phyloP scores from a whole-genome alignment of 2,797 vertebrate species.

The Vireo griseus region DNA sequence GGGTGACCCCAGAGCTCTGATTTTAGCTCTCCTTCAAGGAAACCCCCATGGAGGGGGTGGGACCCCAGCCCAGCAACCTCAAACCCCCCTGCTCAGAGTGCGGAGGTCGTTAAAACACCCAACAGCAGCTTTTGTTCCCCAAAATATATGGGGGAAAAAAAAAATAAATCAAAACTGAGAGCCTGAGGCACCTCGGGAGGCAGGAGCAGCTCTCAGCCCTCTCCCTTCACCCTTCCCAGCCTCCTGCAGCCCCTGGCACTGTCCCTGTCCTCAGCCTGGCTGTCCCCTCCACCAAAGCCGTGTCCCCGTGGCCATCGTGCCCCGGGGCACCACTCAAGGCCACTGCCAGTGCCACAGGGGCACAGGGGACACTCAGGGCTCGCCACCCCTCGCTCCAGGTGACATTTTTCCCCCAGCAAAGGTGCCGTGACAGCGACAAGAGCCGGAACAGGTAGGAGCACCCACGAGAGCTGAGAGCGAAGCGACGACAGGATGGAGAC shows the following conservation, averaged over 20 bases:
- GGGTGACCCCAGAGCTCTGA: neutral
- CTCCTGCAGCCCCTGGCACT: neutral
- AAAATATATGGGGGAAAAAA: rapidly evolving
- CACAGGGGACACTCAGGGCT: neutral
- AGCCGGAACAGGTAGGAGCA: neutral
- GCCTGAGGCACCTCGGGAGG: neutral
- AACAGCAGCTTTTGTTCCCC: neutral
- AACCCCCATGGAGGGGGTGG: rapidly evolving
- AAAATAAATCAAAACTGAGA: rapidly evolving
- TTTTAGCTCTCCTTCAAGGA: neutral
- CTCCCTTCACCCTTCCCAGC: rapidly evolving
- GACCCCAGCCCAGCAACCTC: rapidly evolving
- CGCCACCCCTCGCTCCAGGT: neutral
- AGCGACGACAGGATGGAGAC: neutral
- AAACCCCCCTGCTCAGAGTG: neutral
- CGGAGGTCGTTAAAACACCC: neutral
- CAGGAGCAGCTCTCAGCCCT: neutral
- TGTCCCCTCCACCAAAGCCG: neutral
- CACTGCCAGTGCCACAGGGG: neutral
- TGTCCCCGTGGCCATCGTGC: rapidly evolving
- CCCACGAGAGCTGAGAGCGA: neutral
- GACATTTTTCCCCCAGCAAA: neutral
- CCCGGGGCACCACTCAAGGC: rapidly evolving
- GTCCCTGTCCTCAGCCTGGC: neutral
- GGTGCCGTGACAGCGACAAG: neutral